phyloP scores from a whole-genome alignment of 2,797 vertebrate genomes.

The Lycodopsis pacificus region DNA sequence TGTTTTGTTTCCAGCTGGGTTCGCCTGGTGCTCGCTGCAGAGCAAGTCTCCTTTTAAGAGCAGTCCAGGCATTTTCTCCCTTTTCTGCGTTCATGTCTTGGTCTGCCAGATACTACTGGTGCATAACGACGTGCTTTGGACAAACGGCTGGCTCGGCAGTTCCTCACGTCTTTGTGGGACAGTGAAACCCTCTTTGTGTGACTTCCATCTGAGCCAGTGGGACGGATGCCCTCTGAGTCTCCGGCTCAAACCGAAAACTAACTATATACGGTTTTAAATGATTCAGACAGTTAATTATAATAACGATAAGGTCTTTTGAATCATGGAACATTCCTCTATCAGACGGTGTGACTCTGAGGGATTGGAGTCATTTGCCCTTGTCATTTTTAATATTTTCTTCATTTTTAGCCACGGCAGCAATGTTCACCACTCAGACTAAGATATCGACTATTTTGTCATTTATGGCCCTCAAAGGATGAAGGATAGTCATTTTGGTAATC shows the following conservation, averaged over 20 bases:
- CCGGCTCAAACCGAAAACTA: constrained; percentile 5
- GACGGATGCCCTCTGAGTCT: constrained; percentile 26
- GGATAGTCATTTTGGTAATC: too few species aligned
- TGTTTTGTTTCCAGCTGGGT: constrained; percentile 75
- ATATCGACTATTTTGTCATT: neutral
- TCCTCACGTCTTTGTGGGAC: constrained; percentile 50
- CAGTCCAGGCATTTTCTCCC: constrained; percentile 42
- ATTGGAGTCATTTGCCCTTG: constrained; percentile 25
- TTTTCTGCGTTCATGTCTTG: constrained; percentile 54
- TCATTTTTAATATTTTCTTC: constrained; percentile 14
- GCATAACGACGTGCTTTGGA: constrained; percentile 67
- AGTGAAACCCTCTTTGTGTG: constrained; percentile 59
- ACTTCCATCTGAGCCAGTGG: constrained; percentile 45
- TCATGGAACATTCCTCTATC: constrained; percentile 2
- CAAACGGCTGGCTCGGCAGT: constrained; percentile 74
- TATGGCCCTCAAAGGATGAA: neutral
- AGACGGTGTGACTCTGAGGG: constrained; percentile 7
- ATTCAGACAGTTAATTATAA: constrained; percentile 41
- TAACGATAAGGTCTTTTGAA: constrained; percentile 34
- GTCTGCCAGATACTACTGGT: constrained; percentile 57
- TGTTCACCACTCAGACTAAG: neutral
- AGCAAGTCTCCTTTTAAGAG: constrained; percentile 54
- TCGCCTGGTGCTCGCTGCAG: constrained; percentile 49
- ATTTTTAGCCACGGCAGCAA: constrained; percentile 1
- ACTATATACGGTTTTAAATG: constrained; percentile 34